phyloP scores from a whole-genome alignment of 1,140 invertebrate species.

The Eriocheir sinensis region DNA sequence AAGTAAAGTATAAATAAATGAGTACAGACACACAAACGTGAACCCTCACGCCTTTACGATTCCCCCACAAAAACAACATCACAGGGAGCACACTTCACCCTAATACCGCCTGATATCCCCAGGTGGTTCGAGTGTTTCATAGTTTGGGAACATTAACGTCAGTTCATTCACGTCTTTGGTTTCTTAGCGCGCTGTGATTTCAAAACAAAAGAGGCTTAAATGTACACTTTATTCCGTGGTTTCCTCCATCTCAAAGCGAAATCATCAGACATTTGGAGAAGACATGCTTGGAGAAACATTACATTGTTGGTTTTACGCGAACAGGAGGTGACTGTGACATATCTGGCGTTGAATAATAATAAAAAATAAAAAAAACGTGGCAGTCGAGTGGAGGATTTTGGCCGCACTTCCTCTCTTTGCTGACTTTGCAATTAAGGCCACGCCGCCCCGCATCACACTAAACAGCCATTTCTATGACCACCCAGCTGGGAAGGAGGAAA shows the following conservation, averaged over 20 bases:
- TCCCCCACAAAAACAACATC: too few relatives aligned
- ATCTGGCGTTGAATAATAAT: not conserved
- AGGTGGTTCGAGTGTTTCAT: too few relatives aligned
- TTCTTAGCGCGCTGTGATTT: not conserved
- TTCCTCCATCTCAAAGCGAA: not conserved
- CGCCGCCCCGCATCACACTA: not conserved
- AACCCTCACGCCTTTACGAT: too few relatives aligned
- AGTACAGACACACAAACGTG: too few relatives aligned
- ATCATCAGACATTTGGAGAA: not conserved
- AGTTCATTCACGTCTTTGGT: not conserved
- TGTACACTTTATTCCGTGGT: not conserved
- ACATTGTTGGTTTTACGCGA: not conserved
- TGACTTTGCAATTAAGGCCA: not conserved
- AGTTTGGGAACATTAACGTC: not conserved
- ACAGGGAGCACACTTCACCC: too few relatives aligned
- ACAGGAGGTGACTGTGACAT: not conserved
- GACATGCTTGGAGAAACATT: not conserved
- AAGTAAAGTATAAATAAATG: too few relatives aligned
- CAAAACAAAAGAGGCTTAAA: not conserved
- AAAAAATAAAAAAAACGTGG: not conserved
- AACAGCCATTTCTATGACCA: not conserved
- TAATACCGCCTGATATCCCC: not conserved
- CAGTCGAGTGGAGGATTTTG: not conserved
- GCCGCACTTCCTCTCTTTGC: not conserved
- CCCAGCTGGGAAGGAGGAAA: not conserved